A percentile compares a stretch with the other conserved stretches of the same genome.
Evolutionary conservation across 1,140 invertebrate genomes (phyloP).

Genomic region (Panagrolaimus sp.): DNA sequence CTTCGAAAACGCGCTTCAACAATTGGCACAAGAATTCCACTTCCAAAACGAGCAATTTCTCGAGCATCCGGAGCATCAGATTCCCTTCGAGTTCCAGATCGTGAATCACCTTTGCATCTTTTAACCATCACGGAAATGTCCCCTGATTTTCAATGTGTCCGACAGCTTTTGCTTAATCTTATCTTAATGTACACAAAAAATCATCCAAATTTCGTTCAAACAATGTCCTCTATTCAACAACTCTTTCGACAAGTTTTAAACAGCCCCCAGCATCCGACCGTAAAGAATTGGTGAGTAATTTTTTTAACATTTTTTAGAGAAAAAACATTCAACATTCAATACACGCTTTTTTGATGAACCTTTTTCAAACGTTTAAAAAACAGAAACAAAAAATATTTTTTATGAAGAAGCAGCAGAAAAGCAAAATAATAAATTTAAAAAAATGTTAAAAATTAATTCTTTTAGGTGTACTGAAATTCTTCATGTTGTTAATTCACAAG

Average conservation of each 20-base stretch:
- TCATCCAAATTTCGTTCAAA: conserved; percentile 50
- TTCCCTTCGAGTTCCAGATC: conserved; percentile 52
- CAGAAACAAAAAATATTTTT: neutral
- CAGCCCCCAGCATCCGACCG: conserved; percentile 55
- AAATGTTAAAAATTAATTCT: too few relatives aligned
- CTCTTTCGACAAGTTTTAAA: conserved; percentile 54
- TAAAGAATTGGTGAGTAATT: conserved; percentile 43
- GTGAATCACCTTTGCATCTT: conserved; percentile 54
- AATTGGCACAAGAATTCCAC: conserved; percentile 54
- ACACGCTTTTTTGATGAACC: neutral
- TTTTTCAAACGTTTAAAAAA: neutral
- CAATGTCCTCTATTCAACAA: conserved; percentile 52
- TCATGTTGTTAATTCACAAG: conserved; percentile 49
- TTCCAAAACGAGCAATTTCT: conserved; percentile 56
- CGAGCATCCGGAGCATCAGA: conserved; percentile 56
- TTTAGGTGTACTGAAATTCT: conserved; percentile 52
- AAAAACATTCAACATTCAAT: neutral
- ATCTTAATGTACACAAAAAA: conserved; percentile 50
- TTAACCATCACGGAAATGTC: conserved; percentile 54
- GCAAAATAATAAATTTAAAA: conserved; percentile 24
- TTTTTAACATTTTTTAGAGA: too few relatives aligned
- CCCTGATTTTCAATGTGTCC: conserved; percentile 57
- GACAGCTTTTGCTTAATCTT: conserved; percentile 54
- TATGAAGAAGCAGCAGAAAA: too few relatives aligned
- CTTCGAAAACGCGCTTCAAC: conserved; percentile 55